Evolutionary conservation across 2,113 vertebrate genomes (phyloP), one percentile per base, ranked within the genome.

Genomic region (Tenrec ecaudatus): DNA sequence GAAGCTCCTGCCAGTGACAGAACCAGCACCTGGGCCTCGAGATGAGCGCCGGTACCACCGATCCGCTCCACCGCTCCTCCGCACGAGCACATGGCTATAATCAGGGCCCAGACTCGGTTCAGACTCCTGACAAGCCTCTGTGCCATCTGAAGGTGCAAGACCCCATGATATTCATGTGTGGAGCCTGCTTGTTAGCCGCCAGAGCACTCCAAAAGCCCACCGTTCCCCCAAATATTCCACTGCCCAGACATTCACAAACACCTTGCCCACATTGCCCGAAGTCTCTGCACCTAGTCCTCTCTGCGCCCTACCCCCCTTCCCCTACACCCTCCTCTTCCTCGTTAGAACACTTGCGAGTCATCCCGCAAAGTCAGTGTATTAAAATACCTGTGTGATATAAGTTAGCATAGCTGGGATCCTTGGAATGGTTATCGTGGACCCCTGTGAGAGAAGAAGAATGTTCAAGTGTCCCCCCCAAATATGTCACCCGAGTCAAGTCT

Each of bases 181-280:
- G 85, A 60, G 79, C 80, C 92, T 89, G 79, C 78, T 82, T 83
- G 60, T 95, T 89, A 83, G 86, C 95, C 95, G 94, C 82, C 79
- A 84, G 79, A 94, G 80, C 73, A 69, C 95, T 95, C 93, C 90
- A 94, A 96, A 96, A 94, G 83, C 88, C 88, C 94, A 96, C 88
- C 12, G 2, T 2, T 17, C 89, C 62, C 14, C 81, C 90, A 93
- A 96, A 96, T 79, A 80, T 90, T 80, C 76, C 62, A 75, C 64
- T 85, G 89, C 95, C 90, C 86, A 94, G 81, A 91, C 81, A 80
- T 25, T 91, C 84, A 40, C 92, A 93, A 78, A 80, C 88, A 76
- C 62, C 64, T 82, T 47, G 64, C 69, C 85, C 86, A 82, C 80
- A 76, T 88, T 87, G 85, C 58, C 88, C 64, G 77, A 92, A 86